Conservation (phyloP, 1,140 invertebrate species). For the Hyposmocoma kahamanoa region DNA sequence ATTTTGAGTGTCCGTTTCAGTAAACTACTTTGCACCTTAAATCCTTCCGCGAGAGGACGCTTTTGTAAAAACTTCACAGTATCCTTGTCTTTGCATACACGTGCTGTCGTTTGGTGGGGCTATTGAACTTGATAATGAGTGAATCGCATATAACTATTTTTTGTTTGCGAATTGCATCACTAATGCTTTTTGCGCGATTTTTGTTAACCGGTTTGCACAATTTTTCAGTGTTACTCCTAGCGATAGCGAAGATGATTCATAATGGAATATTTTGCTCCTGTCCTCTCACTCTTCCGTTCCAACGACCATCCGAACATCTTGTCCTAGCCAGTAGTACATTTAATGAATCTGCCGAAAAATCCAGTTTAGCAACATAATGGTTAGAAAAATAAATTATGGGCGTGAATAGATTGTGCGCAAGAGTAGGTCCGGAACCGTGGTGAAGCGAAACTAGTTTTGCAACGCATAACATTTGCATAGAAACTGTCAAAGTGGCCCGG, state of each 20-base stretch:
- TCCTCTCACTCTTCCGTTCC: too few species aligned
- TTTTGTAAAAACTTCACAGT: background rate
- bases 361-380: conserved; percentile 41
- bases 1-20: conserved; percentile 30
- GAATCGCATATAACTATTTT: conserved; percentile 57
- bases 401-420: conserved; percentile 48
- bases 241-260: too few species aligned
- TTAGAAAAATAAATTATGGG: conserved; percentile 47
- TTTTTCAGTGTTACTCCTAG: too few species aligned
- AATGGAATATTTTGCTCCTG: too few species aligned
- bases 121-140: conserved; percentile 72
- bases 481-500: conserved; percentile 64
- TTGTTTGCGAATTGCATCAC: conserved; percentile 57
- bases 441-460: conserved; percentile 60
- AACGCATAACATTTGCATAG: conserved; percentile 69
- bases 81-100: conserved; percentile 65
- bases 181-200: conserved; percentile 39
- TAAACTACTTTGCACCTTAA: conserved; percentile 58
- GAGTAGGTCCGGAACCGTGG: conserved; percentile 60
- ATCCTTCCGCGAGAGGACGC: conserved; percentile 13
- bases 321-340: too few species aligned
- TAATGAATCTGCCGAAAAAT: conserved; percentile 43
- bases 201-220: conserved; percentile 19
- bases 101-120: conserved; percentile 62
- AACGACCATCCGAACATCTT: too few species aligned